Conservation (phyloP, 2,113 vertebrate species). For the Pseudopipra pipra region DNA sequence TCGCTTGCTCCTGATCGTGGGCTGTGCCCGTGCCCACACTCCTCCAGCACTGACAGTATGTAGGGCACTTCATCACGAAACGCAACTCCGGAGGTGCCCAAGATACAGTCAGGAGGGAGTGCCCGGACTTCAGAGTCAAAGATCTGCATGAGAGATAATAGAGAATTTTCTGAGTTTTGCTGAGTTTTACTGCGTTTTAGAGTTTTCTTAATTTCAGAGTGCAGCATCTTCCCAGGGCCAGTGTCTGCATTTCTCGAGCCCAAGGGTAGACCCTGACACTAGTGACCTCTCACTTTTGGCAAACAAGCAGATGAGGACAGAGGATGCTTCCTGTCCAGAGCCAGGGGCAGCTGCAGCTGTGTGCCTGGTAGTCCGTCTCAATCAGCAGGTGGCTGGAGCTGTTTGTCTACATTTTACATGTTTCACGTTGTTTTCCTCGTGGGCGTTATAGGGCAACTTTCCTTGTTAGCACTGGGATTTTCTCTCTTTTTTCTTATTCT, state of each 20-base stretch:
- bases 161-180: not conserved
- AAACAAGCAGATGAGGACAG: not conserved
- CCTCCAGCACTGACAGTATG: accelerated
- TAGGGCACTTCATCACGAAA: not conserved
- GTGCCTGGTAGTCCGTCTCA: not conserved
- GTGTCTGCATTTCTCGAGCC: not conserved
- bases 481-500: accelerated
- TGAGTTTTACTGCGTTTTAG: not conserved
- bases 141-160: not conserved
- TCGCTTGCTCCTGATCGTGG: accelerated
- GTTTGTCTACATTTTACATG: not conserved
- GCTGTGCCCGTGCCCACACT: not conserved
- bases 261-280: not conserved
- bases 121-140: not conserved
- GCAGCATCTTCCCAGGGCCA: not conserved
- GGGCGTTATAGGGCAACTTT: not conserved
- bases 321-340: not conserved
- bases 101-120: not conserved
- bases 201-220: not conserved
- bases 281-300: not conserved
- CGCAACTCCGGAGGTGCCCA: accelerated
- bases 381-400: constrained; percentile 40
- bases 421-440: not conserved
- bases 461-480: not conserved
- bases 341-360: not conserved